Percentiles rank a stretch among this genome's conserved stretches.
Evolutionary conservation across 1,140 invertebrate genomes (phyloP).

Genomic region (Littorina saxatilis): DNA sequence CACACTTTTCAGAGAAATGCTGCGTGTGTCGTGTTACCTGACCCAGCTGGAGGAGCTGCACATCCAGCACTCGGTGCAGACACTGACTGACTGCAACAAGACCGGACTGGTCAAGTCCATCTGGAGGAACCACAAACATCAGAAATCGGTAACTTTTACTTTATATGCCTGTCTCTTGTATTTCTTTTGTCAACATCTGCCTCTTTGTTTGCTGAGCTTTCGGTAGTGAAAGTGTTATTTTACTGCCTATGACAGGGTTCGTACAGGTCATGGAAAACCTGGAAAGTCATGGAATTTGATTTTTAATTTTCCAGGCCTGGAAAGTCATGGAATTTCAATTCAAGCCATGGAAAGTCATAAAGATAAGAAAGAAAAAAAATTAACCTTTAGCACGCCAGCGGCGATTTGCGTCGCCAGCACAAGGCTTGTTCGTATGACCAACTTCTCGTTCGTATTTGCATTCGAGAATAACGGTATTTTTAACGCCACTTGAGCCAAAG

Average conservation of each 20-base stretch:
- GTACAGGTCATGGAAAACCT: no score
- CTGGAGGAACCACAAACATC: conserved; percentile 68
- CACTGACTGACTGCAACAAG: conserved; percentile 65
- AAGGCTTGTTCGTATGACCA: no score
- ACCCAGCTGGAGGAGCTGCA: conserved; percentile 65
- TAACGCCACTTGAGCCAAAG: no score
- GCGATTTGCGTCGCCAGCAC: no score
- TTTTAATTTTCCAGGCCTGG: no score
- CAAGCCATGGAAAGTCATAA: no score
- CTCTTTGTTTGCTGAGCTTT: background rate
- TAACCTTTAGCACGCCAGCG: no score
- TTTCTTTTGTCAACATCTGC: background rate
- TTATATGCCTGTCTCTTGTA: background rate
- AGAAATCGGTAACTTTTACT: conserved; percentile 58
- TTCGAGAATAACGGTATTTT: no score
- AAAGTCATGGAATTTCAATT: no score
- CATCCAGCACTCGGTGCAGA: conserved; percentile 59
- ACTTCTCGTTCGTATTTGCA: no score
- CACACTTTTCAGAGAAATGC: conserved; percentile 49
- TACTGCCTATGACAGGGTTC: background rate
- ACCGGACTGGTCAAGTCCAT: conserved; percentile 63
- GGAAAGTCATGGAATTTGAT: no score
- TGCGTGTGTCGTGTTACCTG: conserved; percentile 59
- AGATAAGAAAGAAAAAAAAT: no score
- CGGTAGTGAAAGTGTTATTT: background rate